These are phyloP conservation scores for Pelecanus crispus DNA, from an alignment of 2,113 vertebrate genomes.

Conservation along the genomic window DNA sequence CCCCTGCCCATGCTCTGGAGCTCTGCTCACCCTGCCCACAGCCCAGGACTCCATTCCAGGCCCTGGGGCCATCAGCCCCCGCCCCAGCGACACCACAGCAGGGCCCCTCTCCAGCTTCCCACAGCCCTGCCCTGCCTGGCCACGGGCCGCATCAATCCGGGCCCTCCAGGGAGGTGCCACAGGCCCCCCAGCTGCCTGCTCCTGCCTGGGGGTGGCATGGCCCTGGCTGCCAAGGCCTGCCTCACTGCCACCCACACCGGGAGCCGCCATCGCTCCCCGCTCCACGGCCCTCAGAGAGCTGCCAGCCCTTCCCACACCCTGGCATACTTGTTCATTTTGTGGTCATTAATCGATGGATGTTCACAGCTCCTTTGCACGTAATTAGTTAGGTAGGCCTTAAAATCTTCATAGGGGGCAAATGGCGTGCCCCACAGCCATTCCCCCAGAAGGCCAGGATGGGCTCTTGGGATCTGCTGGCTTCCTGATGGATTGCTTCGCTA, in stretches of 20 bases:
- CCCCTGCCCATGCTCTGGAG: neutral
- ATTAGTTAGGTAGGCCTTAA: neutral
- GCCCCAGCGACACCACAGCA: neutral
- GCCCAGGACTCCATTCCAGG: neutral
- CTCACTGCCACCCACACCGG: neutral
- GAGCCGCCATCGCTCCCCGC: accelerated
- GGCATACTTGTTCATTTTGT: neutral
- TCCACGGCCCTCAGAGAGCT: accelerated
- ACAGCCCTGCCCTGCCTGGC: neutral
- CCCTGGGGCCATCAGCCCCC: neutral
- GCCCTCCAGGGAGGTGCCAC: neutral
- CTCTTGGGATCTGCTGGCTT: neutral
- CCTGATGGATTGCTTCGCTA: accelerated
- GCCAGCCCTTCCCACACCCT: accelerated
- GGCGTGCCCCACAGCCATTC: neutral
- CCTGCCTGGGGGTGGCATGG: neutral
- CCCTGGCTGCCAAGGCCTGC: neutral
- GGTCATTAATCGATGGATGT: neutral
- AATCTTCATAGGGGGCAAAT: neutral
- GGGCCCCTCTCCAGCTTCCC: accelerated
- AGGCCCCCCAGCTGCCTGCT: neutral
- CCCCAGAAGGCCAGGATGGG: accelerated
- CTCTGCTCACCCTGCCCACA: neutral
- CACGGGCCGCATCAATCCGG: neutral
- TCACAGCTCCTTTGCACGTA: neutral